Evolutionary conservation across 2,113 vertebrate genomes (phyloP).

Genomic region (Perca flavescens): DNA sequence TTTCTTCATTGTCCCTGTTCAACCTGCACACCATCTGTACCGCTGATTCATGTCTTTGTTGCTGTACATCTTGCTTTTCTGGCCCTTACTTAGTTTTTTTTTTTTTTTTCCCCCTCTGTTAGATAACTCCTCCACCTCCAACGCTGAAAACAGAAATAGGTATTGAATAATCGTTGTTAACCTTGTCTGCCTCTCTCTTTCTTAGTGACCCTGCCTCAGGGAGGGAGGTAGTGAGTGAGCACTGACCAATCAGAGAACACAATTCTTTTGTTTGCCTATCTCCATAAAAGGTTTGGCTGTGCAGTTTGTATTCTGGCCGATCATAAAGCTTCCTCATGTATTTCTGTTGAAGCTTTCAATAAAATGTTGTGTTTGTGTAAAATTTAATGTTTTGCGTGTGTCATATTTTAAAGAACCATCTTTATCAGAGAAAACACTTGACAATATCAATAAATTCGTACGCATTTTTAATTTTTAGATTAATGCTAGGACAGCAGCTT

Average conservation of each 20-base stretch:
- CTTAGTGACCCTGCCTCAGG: constrained; percentile 55
- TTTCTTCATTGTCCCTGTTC: not conserved
- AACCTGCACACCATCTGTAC: not conserved
- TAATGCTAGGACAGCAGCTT: not conserved
- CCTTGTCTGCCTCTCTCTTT: constrained; percentile 62
- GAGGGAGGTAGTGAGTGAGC: not conserved
- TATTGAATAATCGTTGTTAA: constrained; percentile 68
- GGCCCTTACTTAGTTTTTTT: constrained; percentile 19
- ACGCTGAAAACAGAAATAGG: constrained; percentile 27
- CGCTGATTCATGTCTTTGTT: not conserved
- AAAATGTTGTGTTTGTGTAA: not conserved
- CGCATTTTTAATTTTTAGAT: not conserved
- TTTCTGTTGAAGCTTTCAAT: constrained; percentile 3
- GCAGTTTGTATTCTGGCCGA: constrained; percentile 9
- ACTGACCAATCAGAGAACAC: constrained; percentile 62
- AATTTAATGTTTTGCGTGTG: not conserved
- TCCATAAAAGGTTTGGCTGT: constrained; percentile 37
- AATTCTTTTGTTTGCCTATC: constrained; percentile 60
- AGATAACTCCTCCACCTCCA: constrained; percentile 34
- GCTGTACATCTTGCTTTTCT: not conserved
- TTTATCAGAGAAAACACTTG: not conserved
- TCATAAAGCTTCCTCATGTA: not conserved
- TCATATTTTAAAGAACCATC: not conserved
- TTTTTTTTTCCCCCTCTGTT: constrained; percentile 14
- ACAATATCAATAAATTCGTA: too few species aligned